phyloP scores from a whole-genome alignment of 1,140 invertebrate species.

The Penaeus chinensis region DNA sequence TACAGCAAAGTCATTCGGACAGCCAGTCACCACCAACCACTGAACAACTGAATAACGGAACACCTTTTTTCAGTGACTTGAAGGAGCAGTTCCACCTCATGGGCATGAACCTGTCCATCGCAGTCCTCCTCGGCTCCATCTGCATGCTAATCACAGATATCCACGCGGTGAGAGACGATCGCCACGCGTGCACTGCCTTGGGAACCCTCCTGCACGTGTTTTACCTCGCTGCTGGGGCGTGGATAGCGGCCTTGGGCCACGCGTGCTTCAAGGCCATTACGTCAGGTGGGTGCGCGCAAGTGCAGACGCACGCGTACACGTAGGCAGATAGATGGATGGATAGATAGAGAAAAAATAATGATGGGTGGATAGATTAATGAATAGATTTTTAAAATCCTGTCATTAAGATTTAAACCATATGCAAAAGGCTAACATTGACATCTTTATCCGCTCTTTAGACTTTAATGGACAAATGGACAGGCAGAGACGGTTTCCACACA shows the following conservation, averaged over 20 bases:
- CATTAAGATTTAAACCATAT: no score
- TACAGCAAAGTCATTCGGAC: no score
- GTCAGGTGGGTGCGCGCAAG: conserved; percentile 24
- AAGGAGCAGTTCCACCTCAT: conserved; percentile 67
- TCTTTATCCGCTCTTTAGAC: no score
- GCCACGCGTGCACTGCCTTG: conserved; percentile 65
- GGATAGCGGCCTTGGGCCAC: conserved; percentile 64
- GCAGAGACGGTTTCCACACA: no score
- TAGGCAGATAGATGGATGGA: not conserved
- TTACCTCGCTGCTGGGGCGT: conserved; percentile 64
- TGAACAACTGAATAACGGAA: no score
- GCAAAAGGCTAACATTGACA: no score
- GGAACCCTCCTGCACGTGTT: conserved; percentile 65
- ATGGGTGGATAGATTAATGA: not conserved
- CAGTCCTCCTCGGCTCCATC: conserved; percentile 62
- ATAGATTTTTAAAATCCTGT: no score
- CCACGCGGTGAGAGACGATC: conserved; percentile 38
- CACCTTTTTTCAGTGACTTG: conserved; percentile 58
- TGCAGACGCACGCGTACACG: not conserved
- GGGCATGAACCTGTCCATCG: conserved; percentile 64
- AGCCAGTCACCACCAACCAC: no score
- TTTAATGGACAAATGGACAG: no score
- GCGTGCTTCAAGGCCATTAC: conserved; percentile 66
- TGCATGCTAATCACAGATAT: conserved; percentile 65
- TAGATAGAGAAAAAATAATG: not conserved